Evolutionary conservation across 2,888 invertebrate genomes (phyloP), one percentile per base, ranked within the genome.

Genomic region (Brachylomia viminalis): DNA sequence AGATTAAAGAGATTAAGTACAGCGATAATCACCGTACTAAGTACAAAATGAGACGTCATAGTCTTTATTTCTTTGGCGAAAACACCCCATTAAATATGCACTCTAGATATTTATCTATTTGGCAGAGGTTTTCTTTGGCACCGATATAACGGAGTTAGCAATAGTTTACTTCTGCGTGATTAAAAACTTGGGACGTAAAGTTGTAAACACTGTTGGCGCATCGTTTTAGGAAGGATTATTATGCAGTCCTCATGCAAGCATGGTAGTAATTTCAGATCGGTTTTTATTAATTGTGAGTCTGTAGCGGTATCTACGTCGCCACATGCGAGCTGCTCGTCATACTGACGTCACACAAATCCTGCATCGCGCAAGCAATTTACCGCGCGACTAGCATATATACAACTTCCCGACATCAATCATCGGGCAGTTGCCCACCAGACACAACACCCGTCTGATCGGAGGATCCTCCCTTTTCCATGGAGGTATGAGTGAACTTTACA

Each of bases 21-120:
- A 7, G 33, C 13, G 15, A 68, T 82, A 82, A 82, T 79, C 62
- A 54, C 68, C 45, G 20, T 15, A 68, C 64, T 30, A 64, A 82
- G 58, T 76, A 42, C 27, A 82, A 70, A 70, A 82, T 52, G 42
- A 70, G 64, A 66, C 54, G 11, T 27, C 27, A 66, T 15, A 56
- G 49, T 56, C 42, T 66, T 61, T 79, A 83, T 69, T 69, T 62
- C 47, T 38, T 69, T 83, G 74, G 72, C 83, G 69, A 79, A 81
- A 73, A 83, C 69, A 72, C 38, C 0, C 56, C 83, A 79, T 82
- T 84, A 80, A 75, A 66, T 61, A 82, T 84, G 71, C 80, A 69
- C 52, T 83, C 33, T 20, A 80, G 82, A 82, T 84, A 75, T 80
- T 74, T 82, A 82, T 82, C 75, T 80, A 52, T 58, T 82, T 82